Evolutionary conservation across 1,140 invertebrate genomes (phyloP).

Genomic region (Maniola jurtina): DNA sequence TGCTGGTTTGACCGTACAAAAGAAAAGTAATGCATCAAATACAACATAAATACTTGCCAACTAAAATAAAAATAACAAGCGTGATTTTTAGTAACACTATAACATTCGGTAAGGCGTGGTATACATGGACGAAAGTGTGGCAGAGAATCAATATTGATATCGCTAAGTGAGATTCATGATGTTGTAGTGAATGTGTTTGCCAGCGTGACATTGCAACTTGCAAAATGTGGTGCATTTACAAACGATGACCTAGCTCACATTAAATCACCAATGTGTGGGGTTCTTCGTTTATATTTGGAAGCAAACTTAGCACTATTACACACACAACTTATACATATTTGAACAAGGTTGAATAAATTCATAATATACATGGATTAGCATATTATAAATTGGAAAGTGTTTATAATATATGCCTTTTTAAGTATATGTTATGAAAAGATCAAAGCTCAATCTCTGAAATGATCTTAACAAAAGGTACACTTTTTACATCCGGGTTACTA

Average conservation of each 20-base stretch:
- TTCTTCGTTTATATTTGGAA: background rate
- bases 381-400: no score
- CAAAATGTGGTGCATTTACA: background rate
- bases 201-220: background rate
- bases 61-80: background rate
- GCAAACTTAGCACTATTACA: no score
- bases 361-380: no score
- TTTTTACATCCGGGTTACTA: no score
- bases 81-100: background rate
- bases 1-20: background rate
- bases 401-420: no score
- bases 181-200: background rate
- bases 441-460: no score
- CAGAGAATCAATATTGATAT: background rate
- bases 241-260: background rate
- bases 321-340: no score
- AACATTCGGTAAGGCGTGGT: background rate
- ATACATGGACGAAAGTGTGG: background rate
- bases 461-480: no score
- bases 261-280: background rate
- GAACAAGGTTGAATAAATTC: no score
- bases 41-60: background rate
- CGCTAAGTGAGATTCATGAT: background rate
- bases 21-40: background rate
- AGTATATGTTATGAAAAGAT: no score